A percentile compares a stretch with the other conserved stretches of the same genome.
Conservation (phyloP, 2,888 invertebrate genomes). For the Mimachlamys varia region DNA sequence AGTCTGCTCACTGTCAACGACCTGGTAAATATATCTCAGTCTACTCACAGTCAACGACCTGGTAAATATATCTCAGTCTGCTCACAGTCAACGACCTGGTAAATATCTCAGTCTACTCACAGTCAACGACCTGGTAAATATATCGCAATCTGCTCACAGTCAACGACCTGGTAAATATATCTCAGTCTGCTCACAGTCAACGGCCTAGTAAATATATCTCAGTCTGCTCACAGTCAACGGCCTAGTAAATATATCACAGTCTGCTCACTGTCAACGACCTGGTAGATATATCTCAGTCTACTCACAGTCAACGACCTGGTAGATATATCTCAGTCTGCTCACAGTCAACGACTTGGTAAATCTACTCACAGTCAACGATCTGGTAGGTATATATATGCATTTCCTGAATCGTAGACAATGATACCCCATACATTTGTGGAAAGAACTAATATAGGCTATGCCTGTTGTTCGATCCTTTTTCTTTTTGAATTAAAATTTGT, state of each 20-base stretch:
- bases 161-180: constrained; percentile 45
- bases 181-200: too few relatives aligned
- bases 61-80: constrained; percentile 41
- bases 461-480: too few relatives aligned
- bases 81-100: constrained; percentile 49
- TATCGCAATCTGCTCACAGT: constrained; percentile 45
- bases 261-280: neutral
- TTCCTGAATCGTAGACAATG: too few relatives aligned
- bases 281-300: constrained; percentile 40
- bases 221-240: constrained; percentile 48
- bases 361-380: too few relatives aligned
- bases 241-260: constrained; percentile 40
- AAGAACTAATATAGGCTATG: too few relatives aligned
- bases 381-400: too few relatives aligned
- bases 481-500: too few relatives aligned
- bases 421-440: too few relatives aligned
- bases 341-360: neutral
- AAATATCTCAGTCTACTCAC: too few relatives aligned
- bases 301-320: constrained; percentile 49
- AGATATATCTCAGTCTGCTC: too few relatives aligned
- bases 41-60: neutral
- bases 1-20: constrained; percentile 48
- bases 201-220: too few relatives aligned
- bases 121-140: neutral
- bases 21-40: constrained; percentile 40